Evolutionary conservation across 2,113 vertebrate genomes (phyloP).

Genomic region (Nycticorax nycticorax): DNA sequence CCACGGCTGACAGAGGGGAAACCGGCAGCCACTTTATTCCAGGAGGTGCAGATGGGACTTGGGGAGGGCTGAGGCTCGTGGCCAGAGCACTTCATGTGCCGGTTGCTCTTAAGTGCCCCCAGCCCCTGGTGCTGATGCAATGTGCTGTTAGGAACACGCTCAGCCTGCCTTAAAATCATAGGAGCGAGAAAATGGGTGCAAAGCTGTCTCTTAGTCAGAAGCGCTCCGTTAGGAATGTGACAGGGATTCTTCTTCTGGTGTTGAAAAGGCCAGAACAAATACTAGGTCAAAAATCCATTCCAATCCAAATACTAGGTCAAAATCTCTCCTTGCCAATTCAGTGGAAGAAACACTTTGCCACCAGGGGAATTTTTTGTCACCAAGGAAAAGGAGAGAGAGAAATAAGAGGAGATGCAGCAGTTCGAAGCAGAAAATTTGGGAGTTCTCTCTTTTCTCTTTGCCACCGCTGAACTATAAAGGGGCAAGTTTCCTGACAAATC

Average conservation of each 20-base stretch:
- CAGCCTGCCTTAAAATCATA: not conserved
- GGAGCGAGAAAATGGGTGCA: not conserved
- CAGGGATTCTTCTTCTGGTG: not conserved
- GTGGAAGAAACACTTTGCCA: not conserved
- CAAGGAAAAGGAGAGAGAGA: not conserved
- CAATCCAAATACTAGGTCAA: not conserved
- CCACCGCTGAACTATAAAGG: not conserved
- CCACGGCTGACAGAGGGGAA: not conserved
- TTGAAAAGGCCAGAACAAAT: not conserved
- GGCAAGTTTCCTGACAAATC: not conserved
- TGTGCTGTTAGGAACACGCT: not conserved
- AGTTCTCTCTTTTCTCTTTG: not conserved
- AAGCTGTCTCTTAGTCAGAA: not conserved
- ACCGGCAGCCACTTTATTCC: not conserved
- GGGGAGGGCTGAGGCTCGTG: not conserved
- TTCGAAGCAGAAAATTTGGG: not conserved
- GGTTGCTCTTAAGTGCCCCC: not conserved
- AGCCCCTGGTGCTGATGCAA: not conserved
- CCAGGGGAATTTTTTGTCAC: not conserved
- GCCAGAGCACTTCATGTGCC: rapidly evolving
- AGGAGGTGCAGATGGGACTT: not conserved
- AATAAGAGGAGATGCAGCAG: not conserved
- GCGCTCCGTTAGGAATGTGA: not conserved
- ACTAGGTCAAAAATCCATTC: not conserved
- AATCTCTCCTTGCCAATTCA: not conserved